A percentile compares a stretch with the other conserved stretches of the same genome.
These are phyloP conservation scores for Homalodisca vitripennis DNA, from an alignment of 1,140 invertebrate species.

Conservation along the genomic window DNA sequence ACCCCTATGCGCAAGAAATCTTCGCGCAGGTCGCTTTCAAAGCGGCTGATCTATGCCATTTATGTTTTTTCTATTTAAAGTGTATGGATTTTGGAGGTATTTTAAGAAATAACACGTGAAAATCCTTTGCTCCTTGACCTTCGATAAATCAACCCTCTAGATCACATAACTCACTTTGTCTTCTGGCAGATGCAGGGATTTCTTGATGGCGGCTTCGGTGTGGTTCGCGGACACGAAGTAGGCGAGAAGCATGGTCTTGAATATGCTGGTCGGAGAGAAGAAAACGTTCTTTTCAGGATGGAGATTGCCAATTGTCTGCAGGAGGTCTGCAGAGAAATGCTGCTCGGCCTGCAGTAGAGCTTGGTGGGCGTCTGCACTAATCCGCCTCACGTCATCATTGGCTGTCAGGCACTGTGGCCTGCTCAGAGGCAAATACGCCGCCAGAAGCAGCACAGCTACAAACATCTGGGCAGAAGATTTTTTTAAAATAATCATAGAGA, in stretches of 20 bases:
- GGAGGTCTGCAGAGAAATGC: neutral
- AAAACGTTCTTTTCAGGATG: constrained; percentile 70
- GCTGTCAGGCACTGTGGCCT: neutral
- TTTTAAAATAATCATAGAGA: neutral
- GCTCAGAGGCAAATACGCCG: neutral
- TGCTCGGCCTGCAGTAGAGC: neutral
- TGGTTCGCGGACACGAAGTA: constrained; percentile 71
- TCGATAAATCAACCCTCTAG: too few species aligned
- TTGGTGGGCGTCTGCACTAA: neutral
- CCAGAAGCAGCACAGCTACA: neutral
- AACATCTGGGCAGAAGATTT: neutral
- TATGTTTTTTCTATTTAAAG: too few species aligned
- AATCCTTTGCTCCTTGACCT: too few species aligned
- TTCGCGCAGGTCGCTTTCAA: too few species aligned
- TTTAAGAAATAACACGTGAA: too few species aligned
- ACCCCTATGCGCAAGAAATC: too few species aligned
- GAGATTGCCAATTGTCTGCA: neutral
- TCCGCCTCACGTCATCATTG: neutral
- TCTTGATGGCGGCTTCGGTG: constrained; percentile 64
- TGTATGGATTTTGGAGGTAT: too few species aligned
- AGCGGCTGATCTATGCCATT: too few species aligned
- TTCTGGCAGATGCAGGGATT: constrained; percentile 56
- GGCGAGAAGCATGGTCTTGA: constrained; percentile 71
- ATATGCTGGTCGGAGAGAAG: constrained; percentile 82
- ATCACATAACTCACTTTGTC: constrained; percentile 50